Evolutionary conservation across 2,113 vertebrate genomes (phyloP), one percentile per base, ranked within the genome.

Genomic region (Melanostigma gelatinosum): DNA sequence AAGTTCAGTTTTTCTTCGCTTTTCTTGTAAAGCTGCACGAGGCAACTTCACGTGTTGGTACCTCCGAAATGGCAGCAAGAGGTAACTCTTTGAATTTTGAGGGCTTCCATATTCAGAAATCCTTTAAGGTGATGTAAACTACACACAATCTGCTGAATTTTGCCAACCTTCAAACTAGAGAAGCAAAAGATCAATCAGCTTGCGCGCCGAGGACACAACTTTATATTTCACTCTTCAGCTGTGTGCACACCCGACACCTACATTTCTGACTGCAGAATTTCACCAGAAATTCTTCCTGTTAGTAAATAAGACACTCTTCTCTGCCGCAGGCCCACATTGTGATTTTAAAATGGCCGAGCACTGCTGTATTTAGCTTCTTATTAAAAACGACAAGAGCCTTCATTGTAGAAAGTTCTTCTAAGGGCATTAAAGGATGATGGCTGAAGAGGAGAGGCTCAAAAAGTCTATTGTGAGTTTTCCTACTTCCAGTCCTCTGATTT

Each of bases 31-130:
- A 77, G 79, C 70, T 64, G 76, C 71, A 12, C 44, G 4, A 22
- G n/a, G 82, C 77, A 69, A 46, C 75, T 60, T 84, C 22, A 46
- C 74, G 32, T 36, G 40, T 81, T 22, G 62, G 82, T 63, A 85
- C 67, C 71, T 89, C 83, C 68, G 72, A 87, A 79, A 77, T 54
- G 68, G 68, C 84, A 86, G 81, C 81, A 77, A 79, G 75, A 72
- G 74, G 62, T 32, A 75, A 75, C 42, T 63, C 48, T 50, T 32
- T 42, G 32, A 63, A 75, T 55, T 66, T 32, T 58, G 10, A 61
- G 69, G 55, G 69, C 36, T 72, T 63, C 64, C 29, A 3, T 54
- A 16, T 40, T 76, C 62, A 44, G 16, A 67, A 62, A 70, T 85
- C 68, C 32, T 68, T 76, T 32, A 73, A 77, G 27, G 18, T 73